A percentile compares a stretch with the other conserved stretches of the same genome.
Conservation (phyloP, 2,113 vertebrate species). For the Daubentonia madagascariensis region DNA sequence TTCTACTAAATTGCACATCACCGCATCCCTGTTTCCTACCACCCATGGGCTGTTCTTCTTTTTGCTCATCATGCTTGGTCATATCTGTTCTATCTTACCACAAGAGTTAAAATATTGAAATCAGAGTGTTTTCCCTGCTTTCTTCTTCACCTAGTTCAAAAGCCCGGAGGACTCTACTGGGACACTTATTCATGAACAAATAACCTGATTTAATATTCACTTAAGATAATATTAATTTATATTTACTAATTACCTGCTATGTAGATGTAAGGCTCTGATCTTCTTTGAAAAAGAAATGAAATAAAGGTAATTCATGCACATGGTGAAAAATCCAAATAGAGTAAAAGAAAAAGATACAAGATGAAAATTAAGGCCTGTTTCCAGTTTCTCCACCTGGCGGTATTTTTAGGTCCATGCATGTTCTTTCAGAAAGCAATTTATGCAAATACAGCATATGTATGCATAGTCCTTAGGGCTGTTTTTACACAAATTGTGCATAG, state of each 20-base stretch:
- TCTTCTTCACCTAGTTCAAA: not conserved
- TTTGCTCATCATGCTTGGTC: too few relatives aligned
- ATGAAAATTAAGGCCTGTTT: not conserved
- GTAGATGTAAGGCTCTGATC: not conserved
- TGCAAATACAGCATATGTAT: not conserved
- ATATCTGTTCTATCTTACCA: too few relatives aligned
- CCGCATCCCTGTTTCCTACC: fast-evolving
- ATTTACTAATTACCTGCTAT: not conserved
- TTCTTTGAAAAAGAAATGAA: not conserved
- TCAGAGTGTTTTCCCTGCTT: not conserved
- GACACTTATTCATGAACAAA: not conserved
- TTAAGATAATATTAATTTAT: not conserved
- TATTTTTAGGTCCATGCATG: not conserved
- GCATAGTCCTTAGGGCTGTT: not conserved
- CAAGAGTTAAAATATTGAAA: not conserved
- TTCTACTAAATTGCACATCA: not conserved
- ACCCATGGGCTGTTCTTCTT: too few relatives aligned
- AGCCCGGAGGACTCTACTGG: not conserved
- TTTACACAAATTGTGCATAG: not conserved
- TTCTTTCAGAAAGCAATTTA: not conserved
- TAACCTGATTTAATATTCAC: not conserved
- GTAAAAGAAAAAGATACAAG: not conserved
- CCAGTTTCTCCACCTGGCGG: not conserved
- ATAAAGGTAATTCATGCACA: not conserved
- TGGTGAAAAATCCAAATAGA: not conserved